Evolutionary conservation across 2,888 invertebrate species (phyloP).

Genomic region (Cosmia trapezina): DNA sequence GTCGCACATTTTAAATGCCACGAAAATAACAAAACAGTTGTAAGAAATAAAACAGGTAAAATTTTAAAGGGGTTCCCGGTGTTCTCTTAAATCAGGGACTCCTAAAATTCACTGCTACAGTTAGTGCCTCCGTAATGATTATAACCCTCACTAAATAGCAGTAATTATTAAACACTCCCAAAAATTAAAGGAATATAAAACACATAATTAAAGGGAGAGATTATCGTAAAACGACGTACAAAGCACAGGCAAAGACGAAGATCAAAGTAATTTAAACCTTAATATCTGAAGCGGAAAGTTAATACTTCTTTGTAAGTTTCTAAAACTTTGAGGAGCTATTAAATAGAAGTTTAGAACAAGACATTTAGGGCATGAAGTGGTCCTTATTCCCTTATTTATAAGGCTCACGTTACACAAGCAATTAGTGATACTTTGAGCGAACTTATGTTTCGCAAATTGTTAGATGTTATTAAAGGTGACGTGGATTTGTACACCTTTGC

Average conservation of each 20-base stretch:
- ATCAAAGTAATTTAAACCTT: constrained; percentile 64
- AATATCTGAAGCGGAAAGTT: constrained; percentile 62
- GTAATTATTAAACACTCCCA: constrained; percentile 57
- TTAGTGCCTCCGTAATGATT: constrained; percentile 51
- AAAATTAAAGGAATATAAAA: constrained; percentile 63
- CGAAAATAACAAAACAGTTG: constrained; percentile 27
- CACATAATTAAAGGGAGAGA: constrained; percentile 62
- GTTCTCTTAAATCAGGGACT: constrained; percentile 47
- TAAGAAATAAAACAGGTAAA: constrained; percentile 24
- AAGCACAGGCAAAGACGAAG: constrained; percentile 43
- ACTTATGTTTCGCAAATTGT: constrained; percentile 67
- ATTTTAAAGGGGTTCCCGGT: constrained; percentile 13
- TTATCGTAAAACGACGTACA: constrained; percentile 58
- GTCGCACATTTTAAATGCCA: constrained; percentile 5
- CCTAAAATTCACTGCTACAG: constrained; percentile 43
- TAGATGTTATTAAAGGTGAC: constrained; percentile 62
- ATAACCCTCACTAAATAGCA: constrained; percentile 58
- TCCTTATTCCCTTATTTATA: constrained; percentile 60
- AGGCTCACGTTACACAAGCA: constrained; percentile 62
- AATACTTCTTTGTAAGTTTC: constrained; percentile 64
- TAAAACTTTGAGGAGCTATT: constrained; percentile 67
- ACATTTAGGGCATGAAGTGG: constrained; percentile 51
- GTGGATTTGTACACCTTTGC: constrained; percentile 54
- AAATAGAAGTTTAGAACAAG: constrained; percentile 64
- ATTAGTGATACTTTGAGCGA: constrained; percentile 54